Percentiles rank a stretch among this genome's conserved stretches.
Evolutionary conservation across 2,113 vertebrate species (phyloP).

Genomic region (Colossoma macropomum): DNA sequence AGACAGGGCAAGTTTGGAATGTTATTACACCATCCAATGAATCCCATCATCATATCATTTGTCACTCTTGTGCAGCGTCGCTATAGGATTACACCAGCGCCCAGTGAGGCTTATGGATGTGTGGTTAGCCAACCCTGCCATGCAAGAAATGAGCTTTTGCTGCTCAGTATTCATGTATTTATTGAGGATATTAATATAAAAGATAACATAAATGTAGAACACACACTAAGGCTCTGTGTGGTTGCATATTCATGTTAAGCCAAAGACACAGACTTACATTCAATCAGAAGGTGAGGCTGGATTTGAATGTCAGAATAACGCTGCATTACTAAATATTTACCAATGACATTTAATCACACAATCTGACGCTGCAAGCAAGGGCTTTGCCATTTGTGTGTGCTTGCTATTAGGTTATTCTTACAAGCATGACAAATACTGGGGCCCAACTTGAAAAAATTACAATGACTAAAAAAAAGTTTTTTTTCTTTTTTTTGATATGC

Average conservation of each 20-base stretch:
- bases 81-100: constrained; percentile 54
- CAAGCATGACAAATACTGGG: too few species aligned
- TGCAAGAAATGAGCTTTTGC: constrained; percentile 50
- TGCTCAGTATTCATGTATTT: constrained; percentile 40
- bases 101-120: constrained; percentile 17
- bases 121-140: constrained; percentile 52
- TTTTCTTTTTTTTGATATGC: too few species aligned
- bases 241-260: constrained; percentile 34
- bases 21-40: constrained; percentile 56
- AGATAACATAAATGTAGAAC: constrained; percentile 63
- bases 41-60: constrained; percentile 53
- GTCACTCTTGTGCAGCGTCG: constrained; percentile 54
- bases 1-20: constrained; percentile 18
- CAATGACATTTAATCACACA: constrained; percentile 1
- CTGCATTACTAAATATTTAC: background rate
- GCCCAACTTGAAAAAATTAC: too few species aligned
- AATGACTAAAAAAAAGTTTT: too few species aligned
- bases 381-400: background rate
- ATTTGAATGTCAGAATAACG: background rate
- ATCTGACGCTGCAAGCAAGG: background rate
- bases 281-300: background rate
- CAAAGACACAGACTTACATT: constrained; percentile 7
- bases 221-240: background rate
- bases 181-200: constrained; percentile 29
- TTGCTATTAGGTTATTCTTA: background rate